These are phyloP conservation scores for Drosophila jambulina DNA, from an alignment of 1,140 invertebrate genomes.

Conservation along the genomic window DNA sequence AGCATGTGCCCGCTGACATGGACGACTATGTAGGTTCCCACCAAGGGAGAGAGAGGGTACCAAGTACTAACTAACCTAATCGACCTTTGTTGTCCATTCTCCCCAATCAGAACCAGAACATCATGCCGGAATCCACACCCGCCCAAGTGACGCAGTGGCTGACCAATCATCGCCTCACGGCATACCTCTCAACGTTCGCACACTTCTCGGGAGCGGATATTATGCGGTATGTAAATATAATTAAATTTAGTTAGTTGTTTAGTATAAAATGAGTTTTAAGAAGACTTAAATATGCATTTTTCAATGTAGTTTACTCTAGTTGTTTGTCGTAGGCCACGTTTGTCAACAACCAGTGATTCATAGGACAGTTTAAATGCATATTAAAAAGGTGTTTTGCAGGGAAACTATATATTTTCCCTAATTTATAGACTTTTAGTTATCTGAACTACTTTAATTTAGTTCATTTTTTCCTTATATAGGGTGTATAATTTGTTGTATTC, in stretches of 20 bases:
- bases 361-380: not conserved
- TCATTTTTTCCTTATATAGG: too few species aligned
- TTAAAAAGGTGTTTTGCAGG: not conserved
- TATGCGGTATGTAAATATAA: conserved; percentile 85
- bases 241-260: not conserved
- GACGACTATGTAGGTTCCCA: conserved; percentile 75
- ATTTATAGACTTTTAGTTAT: not conserved
- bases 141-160: conserved; percentile 93
- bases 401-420: not conserved
- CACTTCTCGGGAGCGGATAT: conserved; percentile 96
- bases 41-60: conserved; percentile 2
- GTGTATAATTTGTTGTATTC: not conserved
- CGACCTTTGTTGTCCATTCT: conserved; percentile 14
- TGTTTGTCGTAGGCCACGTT: not conserved
- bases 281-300: not conserved
- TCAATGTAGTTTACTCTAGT: not conserved
- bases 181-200: conserved; percentile 91
- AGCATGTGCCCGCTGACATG: conserved; percentile 73
- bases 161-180: conserved; percentile 90
- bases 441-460: not conserved
- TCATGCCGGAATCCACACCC: conserved; percentile 87
- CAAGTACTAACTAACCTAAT: conserved; percentile 14
- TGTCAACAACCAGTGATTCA: not conserved
- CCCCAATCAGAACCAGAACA: conserved; percentile 74
- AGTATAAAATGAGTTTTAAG: not conserved